Percentiles rank a stretch among this genome's conserved stretches.
Conservation (phyloP, 2,888 invertebrate species). For the Acholoe squamosa region DNA sequence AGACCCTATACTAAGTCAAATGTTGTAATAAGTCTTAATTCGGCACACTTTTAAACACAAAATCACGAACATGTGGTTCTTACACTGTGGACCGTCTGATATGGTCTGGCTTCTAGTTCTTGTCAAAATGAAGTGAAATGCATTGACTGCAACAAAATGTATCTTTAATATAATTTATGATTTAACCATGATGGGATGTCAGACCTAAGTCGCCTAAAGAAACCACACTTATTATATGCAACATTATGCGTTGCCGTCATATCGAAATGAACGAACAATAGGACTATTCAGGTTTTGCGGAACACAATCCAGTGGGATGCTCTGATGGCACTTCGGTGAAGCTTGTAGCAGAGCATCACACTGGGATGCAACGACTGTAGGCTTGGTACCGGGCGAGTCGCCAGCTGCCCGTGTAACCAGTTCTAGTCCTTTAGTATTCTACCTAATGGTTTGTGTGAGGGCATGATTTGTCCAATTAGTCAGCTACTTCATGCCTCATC, state of each 20-base stretch:
- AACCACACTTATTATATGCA: constrained; percentile 3
- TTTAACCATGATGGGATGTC: neutral
- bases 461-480: neutral
- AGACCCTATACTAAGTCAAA: neutral
- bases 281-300: neutral
- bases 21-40: neutral
- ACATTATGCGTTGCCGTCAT: neutral
- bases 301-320: neutral
- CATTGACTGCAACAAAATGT: neutral
- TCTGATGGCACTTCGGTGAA: neutral
- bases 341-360: neutral
- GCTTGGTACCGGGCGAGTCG: constrained; percentile 5
- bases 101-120: neutral
- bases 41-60: neutral
- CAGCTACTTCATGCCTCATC: constrained; percentile 36
- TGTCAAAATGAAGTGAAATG: neutral
- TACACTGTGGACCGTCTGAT: neutral
- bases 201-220: neutral
- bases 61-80: neutral
- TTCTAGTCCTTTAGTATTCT: neutral
- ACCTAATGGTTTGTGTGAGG: neutral
- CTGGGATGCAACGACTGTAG: neutral
- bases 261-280: neutral
- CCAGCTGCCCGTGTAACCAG: neutral
- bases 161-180: neutral